Evolutionary conservation across 2,888 invertebrate genomes (phyloP).

Genomic region (Craniophora ligustri): DNA sequence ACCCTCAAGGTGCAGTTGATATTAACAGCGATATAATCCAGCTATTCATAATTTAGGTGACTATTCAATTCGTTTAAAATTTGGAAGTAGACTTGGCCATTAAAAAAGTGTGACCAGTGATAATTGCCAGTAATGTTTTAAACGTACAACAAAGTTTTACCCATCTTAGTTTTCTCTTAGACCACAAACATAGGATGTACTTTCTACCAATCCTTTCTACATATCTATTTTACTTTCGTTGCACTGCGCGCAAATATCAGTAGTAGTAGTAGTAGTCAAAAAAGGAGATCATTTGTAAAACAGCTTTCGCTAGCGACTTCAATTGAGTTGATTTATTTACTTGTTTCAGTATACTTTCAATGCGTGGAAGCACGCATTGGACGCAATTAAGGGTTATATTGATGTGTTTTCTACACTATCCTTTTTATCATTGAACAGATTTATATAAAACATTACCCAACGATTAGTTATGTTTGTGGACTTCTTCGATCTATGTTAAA

Average conservation of each 20-base stretch:
- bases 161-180: background rate
- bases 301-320: slow-evolving; percentile 47
- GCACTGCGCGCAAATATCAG: slow-evolving; percentile 29
- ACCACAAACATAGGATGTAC: slow-evolving; percentile 27
- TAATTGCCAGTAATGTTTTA: too few species aligned
- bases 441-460: slow-evolving; percentile 25
- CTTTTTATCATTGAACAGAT: slow-evolving; percentile 27
- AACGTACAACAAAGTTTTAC: background rate
- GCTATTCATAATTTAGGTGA: too few species aligned
- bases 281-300: slow-evolving; percentile 56
- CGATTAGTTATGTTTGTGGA: slow-evolving; percentile 9
- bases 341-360: slow-evolving; percentile 29
- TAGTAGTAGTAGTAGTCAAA: slow-evolving; percentile 46
- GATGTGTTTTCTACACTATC: slow-evolving; percentile 15
- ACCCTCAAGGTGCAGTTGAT: slow-evolving; percentile 7
- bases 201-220: slow-evolving; percentile 32
- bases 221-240: slow-evolving; percentile 43
- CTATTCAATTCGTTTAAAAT: too few species aligned
- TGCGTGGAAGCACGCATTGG: slow-evolving; percentile 34
- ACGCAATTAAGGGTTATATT: slow-evolving; percentile 37
- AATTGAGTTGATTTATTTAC: slow-evolving; percentile 49
- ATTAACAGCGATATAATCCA: background rate
- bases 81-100: too few species aligned
- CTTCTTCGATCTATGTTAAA: background rate
- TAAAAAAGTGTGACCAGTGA: too few species aligned